Percentiles rank a stretch among this genome's conserved stretches.
phyloP scores from a whole-genome alignment of 2,797 vertebrate species.

The Pseudochaenichthys georgianus region DNA sequence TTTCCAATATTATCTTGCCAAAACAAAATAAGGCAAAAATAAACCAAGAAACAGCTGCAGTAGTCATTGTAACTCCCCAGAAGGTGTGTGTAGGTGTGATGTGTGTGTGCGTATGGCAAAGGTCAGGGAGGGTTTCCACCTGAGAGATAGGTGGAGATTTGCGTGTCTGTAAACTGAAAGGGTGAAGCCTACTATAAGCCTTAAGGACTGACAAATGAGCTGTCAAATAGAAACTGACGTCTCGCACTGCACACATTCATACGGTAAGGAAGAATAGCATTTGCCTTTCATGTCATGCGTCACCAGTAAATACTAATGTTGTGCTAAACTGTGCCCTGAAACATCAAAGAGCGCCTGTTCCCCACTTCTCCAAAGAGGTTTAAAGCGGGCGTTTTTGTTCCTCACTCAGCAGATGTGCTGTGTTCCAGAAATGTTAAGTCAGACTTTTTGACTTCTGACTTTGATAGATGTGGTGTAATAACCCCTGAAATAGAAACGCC shows the following conservation, averaged over 20 bases:
- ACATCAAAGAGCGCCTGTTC: constrained; percentile 43
- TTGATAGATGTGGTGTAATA: constrained; percentile 49
- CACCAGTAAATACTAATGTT: constrained; percentile 72
- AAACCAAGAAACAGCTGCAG: constrained; percentile 5
- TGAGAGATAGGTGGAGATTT: constrained; percentile 67
- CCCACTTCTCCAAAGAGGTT: constrained; percentile 42
- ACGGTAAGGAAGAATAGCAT: constrained; percentile 56
- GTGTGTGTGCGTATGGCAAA: constrained; percentile 25
- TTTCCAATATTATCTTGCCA: neutral
- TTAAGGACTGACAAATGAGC: constrained; percentile 78
- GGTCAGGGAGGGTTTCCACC: constrained; percentile 74
- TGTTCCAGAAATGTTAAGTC: constrained; percentile 44
- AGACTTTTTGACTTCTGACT: constrained; percentile 49
- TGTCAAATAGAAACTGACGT: constrained; percentile 75
- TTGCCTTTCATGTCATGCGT: constrained; percentile 66
- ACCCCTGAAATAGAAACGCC: constrained; percentile 26
- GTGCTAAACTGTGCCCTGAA: constrained; percentile 70
- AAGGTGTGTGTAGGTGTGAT: neutral
- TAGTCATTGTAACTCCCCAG: too few relatives aligned
- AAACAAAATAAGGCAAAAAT: constrained; percentile 10
- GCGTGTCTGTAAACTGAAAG: constrained; percentile 53
- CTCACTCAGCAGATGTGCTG: constrained; percentile 54
- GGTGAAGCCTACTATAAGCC: constrained; percentile 63
- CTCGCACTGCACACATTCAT: constrained; percentile 59
- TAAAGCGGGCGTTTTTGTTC: constrained; percentile 51